phyloP scores from a whole-genome alignment of 2,113 vertebrate species.

The Cyphomyrus plagiostoma region DNA sequence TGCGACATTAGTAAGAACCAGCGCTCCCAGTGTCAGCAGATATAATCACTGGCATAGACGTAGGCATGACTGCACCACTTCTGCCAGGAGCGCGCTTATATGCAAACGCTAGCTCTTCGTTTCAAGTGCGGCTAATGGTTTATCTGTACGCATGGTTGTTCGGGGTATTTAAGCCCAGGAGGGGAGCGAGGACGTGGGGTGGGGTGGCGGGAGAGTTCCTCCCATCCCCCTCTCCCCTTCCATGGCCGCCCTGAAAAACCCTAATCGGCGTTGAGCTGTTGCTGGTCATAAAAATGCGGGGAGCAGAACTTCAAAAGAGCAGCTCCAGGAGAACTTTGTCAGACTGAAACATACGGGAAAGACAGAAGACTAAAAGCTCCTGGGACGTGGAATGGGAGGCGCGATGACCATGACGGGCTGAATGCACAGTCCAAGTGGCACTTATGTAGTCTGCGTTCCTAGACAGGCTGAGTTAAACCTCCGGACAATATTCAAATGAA shows the following conservation, averaged over 20 bases:
- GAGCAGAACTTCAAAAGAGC: not conserved
- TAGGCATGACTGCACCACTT: slow-evolving; percentile 2
- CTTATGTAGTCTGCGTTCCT: not conserved
- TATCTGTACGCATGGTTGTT: not conserved
- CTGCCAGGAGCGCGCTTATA: slow-evolving; percentile 6
- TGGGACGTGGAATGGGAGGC: not conserved
- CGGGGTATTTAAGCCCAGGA: not conserved
- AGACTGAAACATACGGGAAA: slow-evolving; percentile 10
- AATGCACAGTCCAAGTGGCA: not conserved
- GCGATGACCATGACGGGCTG: not conserved
- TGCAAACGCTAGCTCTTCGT: not conserved
- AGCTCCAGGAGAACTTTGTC: not conserved
- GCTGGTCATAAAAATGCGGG: not conserved
- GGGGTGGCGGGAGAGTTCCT: not conserved
- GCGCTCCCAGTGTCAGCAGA: not conserved
- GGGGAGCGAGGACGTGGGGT: not conserved
- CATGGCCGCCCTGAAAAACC: not conserved
- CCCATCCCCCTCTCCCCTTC: not conserved
- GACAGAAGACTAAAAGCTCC: not conserved
- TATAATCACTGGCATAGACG: slow-evolving; percentile 16
- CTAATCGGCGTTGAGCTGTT: not conserved
- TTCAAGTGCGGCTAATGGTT: not conserved
- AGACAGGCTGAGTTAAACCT: not conserved
- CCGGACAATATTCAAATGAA: not conserved
- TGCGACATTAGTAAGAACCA: slow-evolving; percentile 10